These are phyloP conservation scores for Bubo scandiacus DNA, from an alignment of 2,113 vertebrate genomes.

Conservation along the genomic window DNA sequence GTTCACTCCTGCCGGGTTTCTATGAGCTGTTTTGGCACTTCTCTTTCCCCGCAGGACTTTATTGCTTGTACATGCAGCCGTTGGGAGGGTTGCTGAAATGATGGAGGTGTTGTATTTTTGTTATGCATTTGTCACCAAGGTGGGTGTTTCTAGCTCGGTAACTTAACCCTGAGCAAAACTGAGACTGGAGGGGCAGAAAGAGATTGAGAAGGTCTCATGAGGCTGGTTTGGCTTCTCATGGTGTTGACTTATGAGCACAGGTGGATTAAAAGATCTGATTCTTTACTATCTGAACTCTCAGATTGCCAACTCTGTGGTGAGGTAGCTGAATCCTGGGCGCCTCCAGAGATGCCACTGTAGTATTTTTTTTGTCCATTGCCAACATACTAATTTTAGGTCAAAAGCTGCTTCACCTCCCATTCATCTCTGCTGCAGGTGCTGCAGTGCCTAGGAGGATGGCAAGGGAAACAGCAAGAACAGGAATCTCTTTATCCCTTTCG, in stretches of 20 bases:
- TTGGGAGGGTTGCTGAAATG: background rate
- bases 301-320: background rate
- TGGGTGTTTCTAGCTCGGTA: background rate
- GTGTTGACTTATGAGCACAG: background rate
- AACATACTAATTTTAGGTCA: background rate
- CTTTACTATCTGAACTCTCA: background rate
- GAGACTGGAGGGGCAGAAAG: background rate
- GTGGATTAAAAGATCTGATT: background rate
- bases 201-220: accelerated
- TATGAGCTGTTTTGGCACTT: background rate
- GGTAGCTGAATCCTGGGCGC: background rate
- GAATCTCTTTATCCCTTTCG: background rate
- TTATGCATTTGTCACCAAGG: accelerated
- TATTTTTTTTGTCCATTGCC: background rate
- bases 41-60: background rate
- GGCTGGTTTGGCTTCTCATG: background rate
- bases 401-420: background rate
- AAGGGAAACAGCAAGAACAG: background rate
- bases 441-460: background rate
- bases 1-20: background rate
- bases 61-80: accelerated
- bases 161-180: background rate
- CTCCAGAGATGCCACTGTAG: background rate
- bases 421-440: background rate
- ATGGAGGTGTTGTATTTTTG: background rate